These are phyloP conservation scores for Mobula hypostoma DNA, from an alignment of 2,113 vertebrate species.

Conservation along the genomic window DNA sequence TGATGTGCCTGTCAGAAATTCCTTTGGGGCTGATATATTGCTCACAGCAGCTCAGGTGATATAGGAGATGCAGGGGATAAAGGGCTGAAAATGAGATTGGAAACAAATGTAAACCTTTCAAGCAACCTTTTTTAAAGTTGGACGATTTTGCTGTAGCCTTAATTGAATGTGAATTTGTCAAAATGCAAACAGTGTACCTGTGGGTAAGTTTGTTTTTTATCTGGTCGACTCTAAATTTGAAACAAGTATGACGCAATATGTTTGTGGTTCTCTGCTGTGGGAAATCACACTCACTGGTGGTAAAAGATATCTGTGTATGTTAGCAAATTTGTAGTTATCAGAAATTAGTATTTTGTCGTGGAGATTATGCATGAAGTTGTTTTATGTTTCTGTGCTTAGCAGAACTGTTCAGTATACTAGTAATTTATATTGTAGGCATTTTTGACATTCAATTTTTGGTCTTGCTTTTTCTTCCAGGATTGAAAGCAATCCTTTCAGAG, in stretches of 20 bases:
- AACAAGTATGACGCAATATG: neutral
- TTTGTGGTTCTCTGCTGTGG: neutral
- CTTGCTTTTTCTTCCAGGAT: neutral
- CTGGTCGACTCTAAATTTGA: neutral
- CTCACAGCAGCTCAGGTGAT: neutral
- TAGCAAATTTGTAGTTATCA: neutral
- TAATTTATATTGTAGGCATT: neutral
- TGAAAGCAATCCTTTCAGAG: neutral
- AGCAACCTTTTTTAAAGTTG: neutral
- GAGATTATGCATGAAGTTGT: neutral
- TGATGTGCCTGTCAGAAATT: slow-evolving; percentile 23
- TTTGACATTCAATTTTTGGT: neutral
- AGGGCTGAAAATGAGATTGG: neutral
- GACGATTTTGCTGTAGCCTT: neutral
- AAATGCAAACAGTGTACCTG: slow-evolving; percentile 24
- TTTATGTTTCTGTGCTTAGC: neutral
- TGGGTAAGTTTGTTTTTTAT: slow-evolving; percentile 31
- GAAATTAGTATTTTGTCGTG: neutral
- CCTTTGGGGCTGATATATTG: slow-evolving; percentile 16
- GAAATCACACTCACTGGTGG: neutral
- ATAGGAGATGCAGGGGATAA: neutral
- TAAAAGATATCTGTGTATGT: neutral
- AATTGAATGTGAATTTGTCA: slow-evolving; percentile 17
- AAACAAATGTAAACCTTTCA: neutral
- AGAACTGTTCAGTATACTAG: neutral